Evolutionary conservation across 2,888 invertebrate genomes (phyloP).

Genomic region (Conchocele bisecta): DNA sequence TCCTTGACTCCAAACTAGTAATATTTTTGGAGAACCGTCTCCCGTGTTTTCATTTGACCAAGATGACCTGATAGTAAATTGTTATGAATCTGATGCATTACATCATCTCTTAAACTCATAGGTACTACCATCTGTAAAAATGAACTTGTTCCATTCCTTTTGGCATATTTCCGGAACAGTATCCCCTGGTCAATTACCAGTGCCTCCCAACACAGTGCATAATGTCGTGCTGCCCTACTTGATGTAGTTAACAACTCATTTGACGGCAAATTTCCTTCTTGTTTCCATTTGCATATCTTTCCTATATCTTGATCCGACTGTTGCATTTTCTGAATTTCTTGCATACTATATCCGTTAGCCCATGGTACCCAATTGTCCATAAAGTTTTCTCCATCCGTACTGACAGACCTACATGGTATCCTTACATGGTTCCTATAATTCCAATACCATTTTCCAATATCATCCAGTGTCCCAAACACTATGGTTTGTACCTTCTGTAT

Average conservation of each 20-base stretch:
- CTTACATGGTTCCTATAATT: too few species aligned
- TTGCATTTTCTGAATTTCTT: constrained; percentile 17
- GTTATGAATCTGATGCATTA: constrained; percentile 19
- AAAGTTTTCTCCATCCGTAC: neutral
- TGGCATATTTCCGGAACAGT: constrained; percentile 20
- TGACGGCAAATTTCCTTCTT: constrained; percentile 7
- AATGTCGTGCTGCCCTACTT: constrained; percentile 23
- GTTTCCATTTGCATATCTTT: constrained; percentile 5
- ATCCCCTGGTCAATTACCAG: constrained; percentile 6
- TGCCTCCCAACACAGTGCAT: constrained; percentile 21
- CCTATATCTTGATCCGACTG: constrained; percentile 21
- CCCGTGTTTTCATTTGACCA: constrained; percentile 29
- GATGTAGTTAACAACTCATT: neutral
- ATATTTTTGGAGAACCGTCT: too few species aligned
- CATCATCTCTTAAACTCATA: too few species aligned
- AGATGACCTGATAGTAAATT: constrained; percentile 22
- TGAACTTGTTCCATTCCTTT: constrained; percentile 8
- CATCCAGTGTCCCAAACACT: too few species aligned
- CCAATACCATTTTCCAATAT: too few species aligned
- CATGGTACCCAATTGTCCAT: neutral
- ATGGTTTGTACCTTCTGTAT: too few species aligned
- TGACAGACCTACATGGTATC: neutral
- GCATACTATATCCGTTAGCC: neutral
- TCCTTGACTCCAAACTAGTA: constrained; percentile 24
- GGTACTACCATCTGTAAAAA: constrained; percentile 31